Evolutionary conservation across 2,113 vertebrate genomes (phyloP).

Genomic region (Anarhynchus alexandrinus): DNA sequence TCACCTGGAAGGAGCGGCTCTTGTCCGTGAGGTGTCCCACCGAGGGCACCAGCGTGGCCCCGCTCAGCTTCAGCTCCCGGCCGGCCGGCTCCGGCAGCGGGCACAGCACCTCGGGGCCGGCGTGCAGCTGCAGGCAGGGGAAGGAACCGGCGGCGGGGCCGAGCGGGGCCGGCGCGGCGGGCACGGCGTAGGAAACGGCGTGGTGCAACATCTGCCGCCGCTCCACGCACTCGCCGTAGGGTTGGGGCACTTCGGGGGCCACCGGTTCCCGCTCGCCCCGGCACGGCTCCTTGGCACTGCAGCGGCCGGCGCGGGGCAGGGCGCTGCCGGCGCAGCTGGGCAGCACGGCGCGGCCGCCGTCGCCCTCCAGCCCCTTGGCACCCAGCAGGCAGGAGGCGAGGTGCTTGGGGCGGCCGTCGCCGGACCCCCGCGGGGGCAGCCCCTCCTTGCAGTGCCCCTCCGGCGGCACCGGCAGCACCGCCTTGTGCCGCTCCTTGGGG

Average conservation of each 20-base stretch:
- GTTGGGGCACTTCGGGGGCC: conserved; percentile 83
- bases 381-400: conserved; percentile 89
- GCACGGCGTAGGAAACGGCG: conserved; percentile 84
- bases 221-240: conserved; percentile 88
- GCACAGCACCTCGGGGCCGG: conserved; percentile 88
- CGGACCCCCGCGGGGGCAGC: conserved; percentile 65
- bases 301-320: conserved; percentile 69
- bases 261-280: conserved; percentile 66
- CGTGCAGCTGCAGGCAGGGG: conserved; percentile 90
- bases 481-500: conserved; percentile 84
- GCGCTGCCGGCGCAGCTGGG: conserved; percentile 82
- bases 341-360: conserved; percentile 76
- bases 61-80: conserved; percentile 85
- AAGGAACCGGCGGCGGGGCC: conserved; percentile 81
- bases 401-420: conserved; percentile 77
- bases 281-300: conserved; percentile 80
- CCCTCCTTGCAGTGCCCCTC: conserved; percentile 82
- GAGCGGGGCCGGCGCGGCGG: conserved; percentile 78
- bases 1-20: conserved; percentile 83
- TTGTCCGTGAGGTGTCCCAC: conserved; percentile 86
- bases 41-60: conserved; percentile 90
- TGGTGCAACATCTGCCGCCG: conserved; percentile 89
- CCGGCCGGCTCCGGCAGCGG: conserved; percentile 84
- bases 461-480: conserved; percentile 72
- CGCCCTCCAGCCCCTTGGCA: conserved; percentile 87